phyloP scores from a whole-genome alignment of 2,888 invertebrate genomes.

The Coecobrya sp. region DNA sequence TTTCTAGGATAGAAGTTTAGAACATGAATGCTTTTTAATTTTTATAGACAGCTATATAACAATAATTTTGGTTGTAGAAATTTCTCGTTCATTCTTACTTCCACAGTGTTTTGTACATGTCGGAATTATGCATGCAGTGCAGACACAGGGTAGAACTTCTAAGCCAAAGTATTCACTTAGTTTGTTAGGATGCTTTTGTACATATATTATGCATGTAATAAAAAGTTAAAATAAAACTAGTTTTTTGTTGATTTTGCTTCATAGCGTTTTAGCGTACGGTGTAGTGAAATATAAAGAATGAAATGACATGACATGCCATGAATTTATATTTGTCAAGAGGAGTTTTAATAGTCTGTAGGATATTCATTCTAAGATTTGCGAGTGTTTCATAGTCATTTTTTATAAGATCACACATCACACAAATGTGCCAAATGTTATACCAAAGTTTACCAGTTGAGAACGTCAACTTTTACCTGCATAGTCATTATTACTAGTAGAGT shows the following conservation, averaged over 20 bases:
- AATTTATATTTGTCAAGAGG: neutral
- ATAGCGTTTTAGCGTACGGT: no score
- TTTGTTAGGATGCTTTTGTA: no score
- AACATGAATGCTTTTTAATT: neutral
- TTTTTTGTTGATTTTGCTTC: no score
- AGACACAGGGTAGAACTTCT: no score
- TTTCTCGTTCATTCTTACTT: neutral
- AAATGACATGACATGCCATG: neutral
- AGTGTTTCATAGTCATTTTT: constrained; percentile 60
- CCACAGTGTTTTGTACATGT: neutral
- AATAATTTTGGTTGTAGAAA: neutral
- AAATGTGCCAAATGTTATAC: constrained; percentile 70
- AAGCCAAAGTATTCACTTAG: no score
- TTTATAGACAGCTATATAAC: neutral
- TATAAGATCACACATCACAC: neutral
- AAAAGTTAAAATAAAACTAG: no score
- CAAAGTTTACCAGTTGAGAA: constrained; percentile 57
- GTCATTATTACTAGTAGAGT: constrained; percentile 68
- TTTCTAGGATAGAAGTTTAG: neutral
- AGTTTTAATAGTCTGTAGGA: neutral
- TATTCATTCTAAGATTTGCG: neutral
- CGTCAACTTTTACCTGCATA: constrained; percentile 73
- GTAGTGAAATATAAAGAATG: no score
- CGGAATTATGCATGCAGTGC: no score
- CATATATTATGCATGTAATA: no score